These are phyloP conservation scores for Gallinago nigripennis DNA, from an alignment of 2,797 vertebrate genomes.

Conservation along the genomic window DNA sequence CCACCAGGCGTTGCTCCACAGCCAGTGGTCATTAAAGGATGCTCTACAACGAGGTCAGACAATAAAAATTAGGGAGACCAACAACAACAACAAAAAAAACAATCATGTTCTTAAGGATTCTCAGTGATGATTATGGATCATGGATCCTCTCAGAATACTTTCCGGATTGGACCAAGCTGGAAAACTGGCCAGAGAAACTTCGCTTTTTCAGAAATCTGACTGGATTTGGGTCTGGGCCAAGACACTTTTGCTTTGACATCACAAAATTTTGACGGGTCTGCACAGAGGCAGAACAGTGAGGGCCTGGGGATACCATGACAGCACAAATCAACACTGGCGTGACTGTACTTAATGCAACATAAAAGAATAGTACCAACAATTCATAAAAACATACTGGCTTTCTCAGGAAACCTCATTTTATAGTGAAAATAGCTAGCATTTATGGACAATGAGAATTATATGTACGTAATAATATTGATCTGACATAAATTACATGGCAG, in stretches of 20 bases:
- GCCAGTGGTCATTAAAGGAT: background rate
- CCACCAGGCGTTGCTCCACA: background rate
- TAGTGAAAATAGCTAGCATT: background rate
- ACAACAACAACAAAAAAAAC: background rate
- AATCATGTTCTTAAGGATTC: background rate
- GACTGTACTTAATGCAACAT: too few relatives aligned
- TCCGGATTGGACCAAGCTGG: background rate
- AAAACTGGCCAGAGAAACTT: background rate
- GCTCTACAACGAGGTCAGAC: background rate
- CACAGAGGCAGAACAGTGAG: background rate
- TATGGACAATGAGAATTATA: background rate
- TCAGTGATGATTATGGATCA: background rate
- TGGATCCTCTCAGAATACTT: background rate
- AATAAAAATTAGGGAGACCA: background rate
- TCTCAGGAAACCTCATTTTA: background rate
- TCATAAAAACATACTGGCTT: background rate
- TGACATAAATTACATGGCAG: background rate
- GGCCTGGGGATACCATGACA: background rate
- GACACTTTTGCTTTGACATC: background rate
- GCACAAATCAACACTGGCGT: background rate
- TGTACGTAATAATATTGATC: background rate
- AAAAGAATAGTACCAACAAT: background rate
- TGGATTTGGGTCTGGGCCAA: background rate
- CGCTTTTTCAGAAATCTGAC: background rate
- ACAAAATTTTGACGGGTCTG: background rate